phyloP scores from a whole-genome alignment of 2,797 vertebrate species.

The Merluccius polli region DNA sequence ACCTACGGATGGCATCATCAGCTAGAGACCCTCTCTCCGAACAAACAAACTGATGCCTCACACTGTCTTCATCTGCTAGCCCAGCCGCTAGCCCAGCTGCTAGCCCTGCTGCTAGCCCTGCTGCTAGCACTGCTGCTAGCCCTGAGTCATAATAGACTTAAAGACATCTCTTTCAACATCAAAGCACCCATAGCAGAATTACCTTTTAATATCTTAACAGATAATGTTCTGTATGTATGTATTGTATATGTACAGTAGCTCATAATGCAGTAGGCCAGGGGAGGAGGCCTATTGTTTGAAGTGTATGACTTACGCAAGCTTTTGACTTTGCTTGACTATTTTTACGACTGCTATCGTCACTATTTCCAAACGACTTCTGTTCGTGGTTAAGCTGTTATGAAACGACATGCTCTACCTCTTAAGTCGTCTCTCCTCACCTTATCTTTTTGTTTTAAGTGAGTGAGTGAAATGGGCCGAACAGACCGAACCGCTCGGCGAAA shows the following conservation, averaged over 20 bases:
- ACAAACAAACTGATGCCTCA: slow-evolving; percentile 52
- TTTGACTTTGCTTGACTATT: too few relatives aligned
- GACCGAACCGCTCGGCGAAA: not conserved
- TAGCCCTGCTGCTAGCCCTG: slow-evolving; percentile 21
- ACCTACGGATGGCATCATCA: slow-evolving; percentile 62
- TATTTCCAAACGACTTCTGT: too few relatives aligned
- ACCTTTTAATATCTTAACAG: not conserved
- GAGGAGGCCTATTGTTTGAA: too few relatives aligned
- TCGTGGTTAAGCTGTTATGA: too few relatives aligned
- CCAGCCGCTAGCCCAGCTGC: slow-evolving; percentile 1
- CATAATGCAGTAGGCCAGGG: too few relatives aligned
- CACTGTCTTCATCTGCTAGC: slow-evolving; percentile 36
- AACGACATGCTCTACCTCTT: too few relatives aligned
- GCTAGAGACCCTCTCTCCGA: slow-evolving; percentile 52
- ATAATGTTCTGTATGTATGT: too few relatives aligned
- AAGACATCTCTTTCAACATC: not conserved
- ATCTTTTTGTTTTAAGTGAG: too few relatives aligned
- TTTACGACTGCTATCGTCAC: too few relatives aligned
- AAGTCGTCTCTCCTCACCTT: too few relatives aligned
- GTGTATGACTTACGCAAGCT: too few relatives aligned
- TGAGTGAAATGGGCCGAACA: not conserved
- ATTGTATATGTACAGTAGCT: too few relatives aligned
- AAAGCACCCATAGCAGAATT: not conserved
- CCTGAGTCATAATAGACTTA: not conserved
- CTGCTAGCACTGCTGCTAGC: not conserved